Evolutionary conservation across 2,888 invertebrate genomes (phyloP).

Genomic region (Stegophylla sp.): DNA sequence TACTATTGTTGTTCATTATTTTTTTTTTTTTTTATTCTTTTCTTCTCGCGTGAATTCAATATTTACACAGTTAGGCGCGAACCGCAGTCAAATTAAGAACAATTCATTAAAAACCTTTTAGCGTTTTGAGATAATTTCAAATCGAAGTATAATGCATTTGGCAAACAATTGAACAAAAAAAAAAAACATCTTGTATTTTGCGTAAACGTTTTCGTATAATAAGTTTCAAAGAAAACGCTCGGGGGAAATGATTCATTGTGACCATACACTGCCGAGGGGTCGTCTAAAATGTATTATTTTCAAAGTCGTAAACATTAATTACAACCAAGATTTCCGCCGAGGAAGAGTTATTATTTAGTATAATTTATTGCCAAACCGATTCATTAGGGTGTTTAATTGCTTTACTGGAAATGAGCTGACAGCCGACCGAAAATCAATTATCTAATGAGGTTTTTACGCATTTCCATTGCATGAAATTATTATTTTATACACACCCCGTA

Average conservation of each 20-base stretch:
- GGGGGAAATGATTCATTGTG: conserved; percentile 29
- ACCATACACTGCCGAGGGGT: conserved; percentile 9
- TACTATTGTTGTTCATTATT: no score
- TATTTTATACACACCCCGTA: not conserved
- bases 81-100: not conserved
- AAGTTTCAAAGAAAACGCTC: conserved; percentile 26
- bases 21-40: no score
- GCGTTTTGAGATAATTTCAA: not conserved
- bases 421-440: conserved; percentile 50
- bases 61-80: no score
- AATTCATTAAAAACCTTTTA: conserved; percentile 4
- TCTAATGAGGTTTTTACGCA: conserved; percentile 8
- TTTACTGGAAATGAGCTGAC: conserved; percentile 19
- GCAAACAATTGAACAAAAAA: conserved; percentile 14
- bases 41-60: no score
- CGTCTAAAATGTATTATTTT: conserved; percentile 55
- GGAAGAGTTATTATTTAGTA: conserved; percentile 33
- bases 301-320: conserved; percentile 50
- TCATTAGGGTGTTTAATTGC: conserved; percentile 48
- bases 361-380: conserved; percentile 53
- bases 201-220: conserved; percentile 43
- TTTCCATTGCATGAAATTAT: not conserved
- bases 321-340: conserved; percentile 18
- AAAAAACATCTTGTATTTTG: conserved; percentile 17
- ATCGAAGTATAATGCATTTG: conserved; percentile 13